Percentiles rank a stretch among this genome's conserved stretches.
These are phyloP conservation scores for Chaetops frenatus DNA, from an alignment of 2,113 vertebrate genomes.

Conservation along the genomic window DNA sequence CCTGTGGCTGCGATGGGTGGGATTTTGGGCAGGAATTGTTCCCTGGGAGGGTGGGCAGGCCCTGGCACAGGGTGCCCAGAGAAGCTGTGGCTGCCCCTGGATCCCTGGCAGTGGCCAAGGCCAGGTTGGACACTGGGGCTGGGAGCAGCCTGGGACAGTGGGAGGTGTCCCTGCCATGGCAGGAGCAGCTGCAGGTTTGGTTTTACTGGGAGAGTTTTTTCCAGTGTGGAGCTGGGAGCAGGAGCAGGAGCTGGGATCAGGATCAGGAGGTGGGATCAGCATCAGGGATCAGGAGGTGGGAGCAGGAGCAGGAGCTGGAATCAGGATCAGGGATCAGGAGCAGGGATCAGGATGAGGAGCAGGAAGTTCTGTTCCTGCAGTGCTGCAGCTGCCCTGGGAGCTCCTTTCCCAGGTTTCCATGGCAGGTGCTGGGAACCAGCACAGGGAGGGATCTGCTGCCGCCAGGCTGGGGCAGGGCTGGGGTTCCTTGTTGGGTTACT, in stretches of 20 bases:
- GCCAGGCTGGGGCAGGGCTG: background rate
- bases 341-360: background rate
- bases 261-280: background rate
- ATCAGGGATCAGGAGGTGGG: background rate
- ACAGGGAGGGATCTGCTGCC: background rate
- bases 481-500: too few relatives aligned
- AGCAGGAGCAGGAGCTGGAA: too few relatives aligned
- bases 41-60: background rate
- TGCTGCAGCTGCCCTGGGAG: background rate
- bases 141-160: background rate
- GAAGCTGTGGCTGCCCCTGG: background rate
- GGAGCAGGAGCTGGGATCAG: background rate
- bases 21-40: background rate
- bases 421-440: background rate
- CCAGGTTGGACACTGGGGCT: background rate
- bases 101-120: background rate
- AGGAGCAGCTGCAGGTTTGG: background rate
- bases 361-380: background rate
- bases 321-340: too few relatives aligned
- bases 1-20: fast-evolving
- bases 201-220: background rate
- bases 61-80: background rate
- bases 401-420: background rate
- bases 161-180: background rate
- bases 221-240: background rate